Percentiles rank a stretch among this genome's conserved stretches.
Conservation (phyloP, 2,113 vertebrate species). For the Pseudorectes ferrugineus region DNA sequence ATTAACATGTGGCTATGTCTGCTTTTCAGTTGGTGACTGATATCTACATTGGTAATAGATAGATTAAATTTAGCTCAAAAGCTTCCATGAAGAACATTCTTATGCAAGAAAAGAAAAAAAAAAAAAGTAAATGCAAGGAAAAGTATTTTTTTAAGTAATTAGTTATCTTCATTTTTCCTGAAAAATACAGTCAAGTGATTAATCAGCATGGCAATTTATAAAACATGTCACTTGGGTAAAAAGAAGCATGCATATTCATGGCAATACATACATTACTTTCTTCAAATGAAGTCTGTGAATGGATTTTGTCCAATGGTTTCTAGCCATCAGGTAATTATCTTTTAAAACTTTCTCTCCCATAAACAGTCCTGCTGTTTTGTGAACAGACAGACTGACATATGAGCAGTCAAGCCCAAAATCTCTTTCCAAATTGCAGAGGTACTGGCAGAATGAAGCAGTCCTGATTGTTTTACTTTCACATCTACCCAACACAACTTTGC, state of each 20-base stretch:
- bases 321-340: not conserved
- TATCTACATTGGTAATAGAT: not conserved
- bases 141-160: not conserved
- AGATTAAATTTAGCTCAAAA: not conserved
- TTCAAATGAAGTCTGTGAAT: not conserved
- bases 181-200: not conserved
- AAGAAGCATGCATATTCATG: not conserved
- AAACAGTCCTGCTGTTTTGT: not conserved
- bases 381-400: not conserved
- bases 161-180: not conserved
- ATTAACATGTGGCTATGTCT: not conserved
- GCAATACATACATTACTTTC: not conserved
- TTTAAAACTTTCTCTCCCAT: not conserved
- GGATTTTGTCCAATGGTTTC: not conserved
- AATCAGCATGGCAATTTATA: not conserved
- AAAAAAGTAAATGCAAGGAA: not conserved
- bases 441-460: not conserved
- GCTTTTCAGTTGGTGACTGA: not conserved
- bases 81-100: not conserved
- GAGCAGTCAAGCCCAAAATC: not conserved
- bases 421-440: not conserved
- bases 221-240: not conserved
- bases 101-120: not conserved
- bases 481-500: not conserved
- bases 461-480: not conserved